A percentile compares a stretch with the other conserved stretches of the same genome.
Conservation (phyloP, 2,888 invertebrate genomes). For the Scaptomyza parva region DNA sequence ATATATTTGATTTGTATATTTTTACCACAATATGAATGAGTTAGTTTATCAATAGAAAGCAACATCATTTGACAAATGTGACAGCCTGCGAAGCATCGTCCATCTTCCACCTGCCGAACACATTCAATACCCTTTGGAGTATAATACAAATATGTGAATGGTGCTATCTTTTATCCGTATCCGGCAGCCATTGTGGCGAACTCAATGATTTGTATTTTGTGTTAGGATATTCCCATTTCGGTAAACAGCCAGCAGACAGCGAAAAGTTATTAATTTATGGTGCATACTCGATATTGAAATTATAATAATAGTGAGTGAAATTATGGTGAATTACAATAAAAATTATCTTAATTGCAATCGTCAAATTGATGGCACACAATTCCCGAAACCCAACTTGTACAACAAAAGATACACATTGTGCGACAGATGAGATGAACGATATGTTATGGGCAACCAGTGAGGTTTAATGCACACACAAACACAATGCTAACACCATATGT, state of each 20-base stretch:
- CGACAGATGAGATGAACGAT: slow-evolving; percentile 13
- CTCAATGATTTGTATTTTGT: slow-evolving; percentile 10
- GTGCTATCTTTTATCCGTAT: slow-evolving; percentile 33
- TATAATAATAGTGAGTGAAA: background rate
- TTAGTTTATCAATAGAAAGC: slow-evolving; percentile 4
- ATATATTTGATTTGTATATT: too few relatives aligned
- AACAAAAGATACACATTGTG: background rate
- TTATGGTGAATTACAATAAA: slow-evolving; percentile 12
- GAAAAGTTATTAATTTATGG: slow-evolving; percentile 51
- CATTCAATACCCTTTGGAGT: slow-evolving; percentile 25
- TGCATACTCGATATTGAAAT: background rate
- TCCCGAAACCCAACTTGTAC: slow-evolving; percentile 37
- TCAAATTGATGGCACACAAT: slow-evolving; percentile 52
- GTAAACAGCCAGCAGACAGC: slow-evolving; percentile 20
- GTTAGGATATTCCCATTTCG: slow-evolving; percentile 42
- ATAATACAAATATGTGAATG: slow-evolving; percentile 34
- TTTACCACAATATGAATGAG: background rate
- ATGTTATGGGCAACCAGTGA: slow-evolving; percentile 55
- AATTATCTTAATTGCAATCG: slow-evolving; percentile 29
- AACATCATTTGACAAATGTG: background rate
- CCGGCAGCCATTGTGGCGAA: slow-evolving; percentile 14
- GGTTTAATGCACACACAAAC: background rate
- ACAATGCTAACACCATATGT: slow-evolving; percentile 27
- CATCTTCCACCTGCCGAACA: background rate
- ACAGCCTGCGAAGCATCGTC: slow-evolving; percentile 11